A percentile compares a stretch with the other conserved stretches of the same genome.
Evolutionary conservation across 2,797 vertebrate genomes (phyloP).

Genomic region (Chromis chromis): DNA sequence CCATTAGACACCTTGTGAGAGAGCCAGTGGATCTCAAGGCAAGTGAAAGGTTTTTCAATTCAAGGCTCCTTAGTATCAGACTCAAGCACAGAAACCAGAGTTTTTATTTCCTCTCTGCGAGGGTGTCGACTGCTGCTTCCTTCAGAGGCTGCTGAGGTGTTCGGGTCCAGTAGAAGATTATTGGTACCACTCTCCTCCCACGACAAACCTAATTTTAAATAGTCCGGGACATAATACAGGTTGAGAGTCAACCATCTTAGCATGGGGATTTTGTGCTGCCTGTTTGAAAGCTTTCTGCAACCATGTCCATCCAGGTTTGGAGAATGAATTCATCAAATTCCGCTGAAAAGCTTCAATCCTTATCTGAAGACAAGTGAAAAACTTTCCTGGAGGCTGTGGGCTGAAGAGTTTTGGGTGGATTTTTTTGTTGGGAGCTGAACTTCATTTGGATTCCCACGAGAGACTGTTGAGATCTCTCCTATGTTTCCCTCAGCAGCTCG

Average conservation of each 20-base stretch:
- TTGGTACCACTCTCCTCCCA: conserved; percentile 62
- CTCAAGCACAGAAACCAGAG: conserved; percentile 76
- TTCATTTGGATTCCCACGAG: conserved; percentile 75
- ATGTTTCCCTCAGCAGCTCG: conserved; percentile 83
- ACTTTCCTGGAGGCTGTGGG: conserved; percentile 67
- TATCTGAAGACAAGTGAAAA: conserved; percentile 72
- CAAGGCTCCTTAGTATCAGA: conserved; percentile 53
- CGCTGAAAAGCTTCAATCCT: conserved; percentile 50
- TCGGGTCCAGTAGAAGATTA: conserved; percentile 53
- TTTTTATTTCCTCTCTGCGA: conserved; percentile 71
- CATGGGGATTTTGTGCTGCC: conserved; percentile 75
- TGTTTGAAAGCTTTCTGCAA: conserved; percentile 45
- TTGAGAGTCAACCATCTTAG: conserved; percentile 81
- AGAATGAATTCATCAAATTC: conserved; percentile 76
- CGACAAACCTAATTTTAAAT: conserved; percentile 66
- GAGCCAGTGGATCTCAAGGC: conserved; percentile 81
- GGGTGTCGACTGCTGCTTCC: conserved; percentile 70
- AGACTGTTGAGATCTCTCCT: conserved; percentile 66
- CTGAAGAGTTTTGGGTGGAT: conserved; percentile 76
- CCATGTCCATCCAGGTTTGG: conserved; percentile 72
- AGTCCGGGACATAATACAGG: conserved; percentile 56
- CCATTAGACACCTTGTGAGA: conserved; percentile 82
- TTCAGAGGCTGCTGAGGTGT: conserved; percentile 71
- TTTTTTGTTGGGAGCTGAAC: conserved; percentile 72
- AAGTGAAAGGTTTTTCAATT: conserved; percentile 77